These are phyloP conservation scores for Glaucomys volans DNA, from an alignment of 2,113 vertebrate species.

Conservation along the genomic window DNA sequence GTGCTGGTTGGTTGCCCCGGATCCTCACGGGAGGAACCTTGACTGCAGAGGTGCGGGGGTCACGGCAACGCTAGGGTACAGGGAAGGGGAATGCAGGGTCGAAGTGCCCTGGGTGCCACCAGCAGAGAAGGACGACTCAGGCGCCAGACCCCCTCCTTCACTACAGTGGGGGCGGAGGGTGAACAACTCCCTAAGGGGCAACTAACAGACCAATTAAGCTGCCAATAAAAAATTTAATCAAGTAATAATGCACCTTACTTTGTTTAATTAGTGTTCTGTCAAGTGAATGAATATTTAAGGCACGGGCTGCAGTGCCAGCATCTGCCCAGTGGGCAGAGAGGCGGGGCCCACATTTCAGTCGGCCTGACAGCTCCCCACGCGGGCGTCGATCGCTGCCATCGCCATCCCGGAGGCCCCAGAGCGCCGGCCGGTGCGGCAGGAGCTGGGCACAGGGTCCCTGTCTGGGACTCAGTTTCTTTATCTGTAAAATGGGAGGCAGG, in stretches of 20 bases:
- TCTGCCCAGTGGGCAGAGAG: constrained; percentile 80
- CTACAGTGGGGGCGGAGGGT: not conserved
- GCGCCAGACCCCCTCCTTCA: not conserved
- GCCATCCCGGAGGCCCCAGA: not conserved
- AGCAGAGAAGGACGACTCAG: not conserved
- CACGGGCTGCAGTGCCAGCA: constrained; percentile 72
- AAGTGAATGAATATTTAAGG: constrained; percentile 86
- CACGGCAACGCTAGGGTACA: not conserved
- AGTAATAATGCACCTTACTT: constrained; percentile 89
- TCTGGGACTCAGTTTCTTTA: constrained; percentile 23
- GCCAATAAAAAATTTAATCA: constrained; percentile 89
- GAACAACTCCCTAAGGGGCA: constrained; percentile 83
- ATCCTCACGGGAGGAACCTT: not conserved
- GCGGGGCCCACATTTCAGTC: constrained; percentile 81
- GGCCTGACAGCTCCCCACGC: constrained; percentile 71
- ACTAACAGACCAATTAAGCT: constrained; percentile 88
- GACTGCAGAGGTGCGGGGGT: too few relatives aligned
- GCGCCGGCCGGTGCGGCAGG: fast-evolving
- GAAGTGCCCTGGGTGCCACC: fast-evolving
- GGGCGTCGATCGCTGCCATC: constrained; percentile 44
- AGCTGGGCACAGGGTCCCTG: not conserved
- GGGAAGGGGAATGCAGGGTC: not conserved
- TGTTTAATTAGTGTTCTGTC: constrained; percentile 88
- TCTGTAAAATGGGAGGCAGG: constrained; percentile 53
- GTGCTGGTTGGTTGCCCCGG: not conserved